phyloP scores from a whole-genome alignment of 1,140 invertebrate species.

The Babylonia areolata region DNA sequence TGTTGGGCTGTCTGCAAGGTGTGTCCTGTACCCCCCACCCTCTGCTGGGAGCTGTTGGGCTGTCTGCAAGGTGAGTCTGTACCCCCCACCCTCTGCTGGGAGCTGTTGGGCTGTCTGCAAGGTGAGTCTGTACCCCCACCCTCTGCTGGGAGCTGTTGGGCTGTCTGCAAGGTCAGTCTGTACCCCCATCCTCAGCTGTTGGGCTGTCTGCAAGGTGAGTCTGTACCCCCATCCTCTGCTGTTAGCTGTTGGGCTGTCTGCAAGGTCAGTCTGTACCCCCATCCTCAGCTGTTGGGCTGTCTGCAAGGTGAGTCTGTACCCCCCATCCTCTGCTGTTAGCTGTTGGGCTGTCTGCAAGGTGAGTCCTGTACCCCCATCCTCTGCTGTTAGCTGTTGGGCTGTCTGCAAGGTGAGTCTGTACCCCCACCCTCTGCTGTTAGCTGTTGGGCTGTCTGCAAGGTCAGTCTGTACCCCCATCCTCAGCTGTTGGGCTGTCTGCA shows the following conservation, averaged over 20 bases:
- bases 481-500: not conserved
- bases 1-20: not conserved
- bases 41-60: too few relatives aligned
- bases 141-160: not conserved
- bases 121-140: not conserved
- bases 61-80: conserved; percentile 5
- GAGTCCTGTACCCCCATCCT: not conserved
- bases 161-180: conserved; percentile 18
- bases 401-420: conserved; percentile 20
- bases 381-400: not conserved
- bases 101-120: conserved; percentile 16
- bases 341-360: conserved; percentile 21
- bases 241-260: conserved; percentile 11
- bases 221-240: not conserved
- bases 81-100: conserved; percentile 10
- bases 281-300: too few relatives aligned
- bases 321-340: not conserved
- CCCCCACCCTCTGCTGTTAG: not conserved
- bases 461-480: too few relatives aligned
- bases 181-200: not conserved
- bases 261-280: too few relatives aligned
- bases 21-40: not conserved
- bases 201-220: conserved; percentile 17
- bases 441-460: conserved; percentile 16
- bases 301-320: conserved; percentile 14